Evolutionary conservation across 1,140 invertebrate species (phyloP).

Genomic region (Manduca sexta): DNA sequence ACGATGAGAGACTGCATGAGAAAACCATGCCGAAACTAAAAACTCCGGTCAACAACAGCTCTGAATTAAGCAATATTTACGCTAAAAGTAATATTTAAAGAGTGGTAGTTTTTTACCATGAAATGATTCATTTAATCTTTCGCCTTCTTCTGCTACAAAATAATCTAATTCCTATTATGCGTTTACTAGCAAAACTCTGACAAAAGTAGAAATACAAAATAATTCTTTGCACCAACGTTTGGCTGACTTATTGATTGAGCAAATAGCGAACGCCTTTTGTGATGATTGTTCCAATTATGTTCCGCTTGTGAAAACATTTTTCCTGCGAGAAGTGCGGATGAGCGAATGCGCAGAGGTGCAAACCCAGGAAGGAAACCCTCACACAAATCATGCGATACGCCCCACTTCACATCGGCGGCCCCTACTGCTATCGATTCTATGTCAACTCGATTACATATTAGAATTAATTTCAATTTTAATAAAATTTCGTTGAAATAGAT

Average conservation of each 20-base stretch:
- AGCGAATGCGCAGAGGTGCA: background rate
- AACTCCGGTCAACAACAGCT: slow-evolving; percentile 31
- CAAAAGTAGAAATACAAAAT: too few species aligned
- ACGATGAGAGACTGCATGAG: slow-evolving; percentile 47
- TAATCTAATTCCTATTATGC: too few species aligned
- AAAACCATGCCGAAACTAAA: slow-evolving; percentile 38
- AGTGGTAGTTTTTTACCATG: too few species aligned
- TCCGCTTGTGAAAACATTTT: slow-evolving; percentile 6
- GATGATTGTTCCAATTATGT: slow-evolving; percentile 16
- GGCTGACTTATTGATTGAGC: slow-evolving; percentile 1
- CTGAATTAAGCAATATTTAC: slow-evolving; percentile 38
- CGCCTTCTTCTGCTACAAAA: too few species aligned
- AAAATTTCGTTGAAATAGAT: too few species aligned
- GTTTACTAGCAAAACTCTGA: too few species aligned
- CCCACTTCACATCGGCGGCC: background rate
- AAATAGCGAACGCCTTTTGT: slow-evolving; percentile 1
- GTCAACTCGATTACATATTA: background rate
- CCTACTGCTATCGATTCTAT: background rate
- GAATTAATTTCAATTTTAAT: too few species aligned
- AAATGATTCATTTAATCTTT: too few species aligned
- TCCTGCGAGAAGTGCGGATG: slow-evolving; percentile 1
- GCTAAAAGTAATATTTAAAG: slow-evolving; percentile 31
- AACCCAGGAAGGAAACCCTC: background rate
- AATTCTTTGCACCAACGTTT: too few species aligned
- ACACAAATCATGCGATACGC: slow-evolving; percentile 3